phyloP scores from a whole-genome alignment of 2,113 vertebrate genomes.

The Pandion haliaetus region DNA sequence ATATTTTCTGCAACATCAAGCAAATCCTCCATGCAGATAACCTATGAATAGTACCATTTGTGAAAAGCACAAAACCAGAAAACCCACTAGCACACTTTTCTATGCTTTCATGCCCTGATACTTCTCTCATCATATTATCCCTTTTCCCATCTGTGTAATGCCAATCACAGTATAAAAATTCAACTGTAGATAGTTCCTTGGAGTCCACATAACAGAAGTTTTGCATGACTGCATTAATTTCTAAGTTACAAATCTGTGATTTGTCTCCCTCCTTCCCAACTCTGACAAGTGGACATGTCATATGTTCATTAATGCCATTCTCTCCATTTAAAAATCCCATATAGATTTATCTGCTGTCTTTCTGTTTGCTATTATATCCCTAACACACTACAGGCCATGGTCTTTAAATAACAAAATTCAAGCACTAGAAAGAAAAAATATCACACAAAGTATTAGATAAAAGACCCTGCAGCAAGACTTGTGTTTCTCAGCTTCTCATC shows the following conservation, averaged over 20 bases:
- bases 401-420: neutral
- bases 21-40: neutral
- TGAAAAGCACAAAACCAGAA: conserved; percentile 15
- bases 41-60: neutral
- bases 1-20: neutral
- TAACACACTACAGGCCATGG: neutral
- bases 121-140: neutral
- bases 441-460: neutral
- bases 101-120: neutral
- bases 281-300: neutral
- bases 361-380: neutral
- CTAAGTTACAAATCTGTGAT: conserved; percentile 4
- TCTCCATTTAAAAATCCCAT: neutral
- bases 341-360: neutral
- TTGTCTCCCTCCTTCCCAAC: neutral
- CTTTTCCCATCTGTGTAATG: conserved; percentile 7
- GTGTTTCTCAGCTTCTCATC: neutral
- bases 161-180: neutral
- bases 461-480: neutral
- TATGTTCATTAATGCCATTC: neutral
- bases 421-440: neutral
- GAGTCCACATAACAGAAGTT: conserved; percentile 7
- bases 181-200: neutral
- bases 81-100: neutral
- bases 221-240: neutral